These are phyloP conservation scores for Amphiduros pacificus DNA, from an alignment of 2,888 invertebrate genomes.

Conservation along the genomic window DNA sequence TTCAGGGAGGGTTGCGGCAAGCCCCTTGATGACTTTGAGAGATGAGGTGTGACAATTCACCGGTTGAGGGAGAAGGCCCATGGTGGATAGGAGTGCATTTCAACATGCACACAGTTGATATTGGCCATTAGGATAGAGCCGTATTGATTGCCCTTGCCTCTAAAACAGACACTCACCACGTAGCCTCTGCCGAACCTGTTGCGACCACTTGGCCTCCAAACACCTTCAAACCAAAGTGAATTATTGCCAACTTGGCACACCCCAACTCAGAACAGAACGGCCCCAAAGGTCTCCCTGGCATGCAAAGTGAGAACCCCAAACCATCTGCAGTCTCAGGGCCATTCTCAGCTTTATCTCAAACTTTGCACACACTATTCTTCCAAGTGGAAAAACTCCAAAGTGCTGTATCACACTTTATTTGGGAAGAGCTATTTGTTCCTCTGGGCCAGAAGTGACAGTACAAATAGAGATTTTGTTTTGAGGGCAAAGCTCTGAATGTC, in stretches of 20 bases:
- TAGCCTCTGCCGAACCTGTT: conserved; percentile 14
- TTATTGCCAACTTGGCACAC: conserved; percentile 15
- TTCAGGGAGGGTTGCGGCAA: conserved; percentile 1
- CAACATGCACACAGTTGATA: conserved; percentile 10
- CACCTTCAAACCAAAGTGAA: conserved; percentile 15
- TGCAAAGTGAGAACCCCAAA: conserved; percentile 1
- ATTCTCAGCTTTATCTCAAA: too few relatives aligned
- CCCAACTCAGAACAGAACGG: conserved; percentile 18
- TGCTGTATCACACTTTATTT: too few relatives aligned
- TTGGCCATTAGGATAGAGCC: conserved; percentile 1
- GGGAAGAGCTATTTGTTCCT: too few relatives aligned
- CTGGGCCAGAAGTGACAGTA: too few relatives aligned
- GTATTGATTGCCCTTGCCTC: conserved; percentile 14
- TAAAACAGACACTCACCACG: too few relatives aligned
- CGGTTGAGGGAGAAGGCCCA: not conserved
- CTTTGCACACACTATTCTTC: too few relatives aligned
- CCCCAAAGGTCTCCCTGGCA: conserved; percentile 9
- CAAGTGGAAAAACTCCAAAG: too few relatives aligned
- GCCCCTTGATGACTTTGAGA: conserved; percentile 8
- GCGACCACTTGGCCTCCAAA: conserved; percentile 1
- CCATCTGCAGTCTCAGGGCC: too few relatives aligned
- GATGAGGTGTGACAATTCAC: conserved; percentile 13
- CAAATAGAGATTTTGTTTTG: too few relatives aligned
- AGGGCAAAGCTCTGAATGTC: too few relatives aligned
- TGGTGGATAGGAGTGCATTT: conserved; percentile 4